These are phyloP conservation scores for Megalops cyprinoides DNA, from an alignment of 2,797 vertebrate species.

Conservation along the genomic window DNA sequence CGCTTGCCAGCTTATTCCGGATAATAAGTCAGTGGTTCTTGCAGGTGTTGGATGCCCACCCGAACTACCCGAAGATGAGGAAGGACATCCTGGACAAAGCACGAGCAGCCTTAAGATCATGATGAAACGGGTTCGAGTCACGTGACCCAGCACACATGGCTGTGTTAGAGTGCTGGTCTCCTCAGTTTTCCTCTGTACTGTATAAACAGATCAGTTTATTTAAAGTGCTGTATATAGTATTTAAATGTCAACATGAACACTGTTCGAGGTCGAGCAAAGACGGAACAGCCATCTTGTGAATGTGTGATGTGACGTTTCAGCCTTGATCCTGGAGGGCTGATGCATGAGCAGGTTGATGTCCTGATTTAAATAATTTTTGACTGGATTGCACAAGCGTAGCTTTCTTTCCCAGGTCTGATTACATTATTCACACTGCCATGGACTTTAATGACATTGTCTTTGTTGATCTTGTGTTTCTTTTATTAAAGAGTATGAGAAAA, in stretches of 20 bases:
- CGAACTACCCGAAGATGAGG: conserved; percentile 93
- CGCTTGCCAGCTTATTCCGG: too few relatives aligned
- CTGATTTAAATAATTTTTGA: not conserved
- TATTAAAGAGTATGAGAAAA: not conserved
- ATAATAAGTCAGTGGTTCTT: not conserved
- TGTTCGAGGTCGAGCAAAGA: not conserved
- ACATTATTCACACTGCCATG: too few relatives aligned
- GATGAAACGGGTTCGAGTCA: conserved; percentile 43
- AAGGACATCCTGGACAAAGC: conserved; percentile 98
- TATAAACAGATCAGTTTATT: conserved; percentile 7
- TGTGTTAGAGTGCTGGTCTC: not conserved
- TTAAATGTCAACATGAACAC: not conserved
- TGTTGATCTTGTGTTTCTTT: not conserved
- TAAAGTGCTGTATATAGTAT: conserved; percentile 4
- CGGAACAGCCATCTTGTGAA: not conserved
- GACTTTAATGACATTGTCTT: not conserved
- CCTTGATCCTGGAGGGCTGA: not conserved
- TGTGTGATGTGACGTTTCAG: not conserved
- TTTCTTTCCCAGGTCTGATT: not conserved
- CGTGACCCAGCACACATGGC: conserved; percentile 11
- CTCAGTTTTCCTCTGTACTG: conserved; percentile 32
- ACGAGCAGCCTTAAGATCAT: conserved; percentile 82
- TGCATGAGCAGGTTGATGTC: not conserved
- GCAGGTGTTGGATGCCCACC: conserved; percentile 89
- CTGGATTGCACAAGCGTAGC: not conserved